Conservation (phyloP, 2,797 vertebrate genomes). For the Lagocephalus sceleratus region DNA sequence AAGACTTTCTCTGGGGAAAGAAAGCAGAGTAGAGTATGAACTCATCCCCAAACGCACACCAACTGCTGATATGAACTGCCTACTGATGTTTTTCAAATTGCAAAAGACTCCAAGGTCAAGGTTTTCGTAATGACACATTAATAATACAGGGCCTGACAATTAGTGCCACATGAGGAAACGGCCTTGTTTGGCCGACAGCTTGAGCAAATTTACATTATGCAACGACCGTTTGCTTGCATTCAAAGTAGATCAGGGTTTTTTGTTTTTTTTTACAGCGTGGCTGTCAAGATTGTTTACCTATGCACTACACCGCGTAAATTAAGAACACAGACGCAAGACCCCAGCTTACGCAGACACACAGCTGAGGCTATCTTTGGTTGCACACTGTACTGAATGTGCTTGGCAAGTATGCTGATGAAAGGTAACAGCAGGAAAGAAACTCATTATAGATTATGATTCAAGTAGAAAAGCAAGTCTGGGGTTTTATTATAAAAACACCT, state of each 20-base stretch:
- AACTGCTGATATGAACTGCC: constrained; percentile 29
- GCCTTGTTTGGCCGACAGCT: constrained; percentile 20
- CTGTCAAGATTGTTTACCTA: constrained; percentile 59
- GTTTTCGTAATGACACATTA: constrained; percentile 34
- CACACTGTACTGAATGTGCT: constrained; percentile 65
- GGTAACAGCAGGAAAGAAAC: constrained; percentile 64
- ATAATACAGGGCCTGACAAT: constrained; percentile 47
- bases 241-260: constrained; percentile 41
- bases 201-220: constrained; percentile 36
- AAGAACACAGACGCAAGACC: constrained; percentile 51
- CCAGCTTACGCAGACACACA: constrained; percentile 43
- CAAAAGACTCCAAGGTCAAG: constrained; percentile 46
- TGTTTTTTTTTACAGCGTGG: constrained; percentile 15
- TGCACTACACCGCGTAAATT: constrained; percentile 44
- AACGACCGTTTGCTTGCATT: constrained; percentile 39
- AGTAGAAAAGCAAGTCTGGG: constrained; percentile 44
- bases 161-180: constrained; percentile 32
- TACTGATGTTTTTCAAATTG: constrained; percentile 5
- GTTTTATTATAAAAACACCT: constrained; percentile 47
- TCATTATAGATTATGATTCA: constrained; percentile 67
- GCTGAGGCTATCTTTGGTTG: constrained; percentile 67
- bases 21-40: constrained; percentile 26
- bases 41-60: constrained; percentile 53
- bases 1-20: constrained; percentile 60
- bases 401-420: constrained; percentile 71